Conservation (phyloP, 1,140 invertebrate species). For the Solen grandis region DNA sequence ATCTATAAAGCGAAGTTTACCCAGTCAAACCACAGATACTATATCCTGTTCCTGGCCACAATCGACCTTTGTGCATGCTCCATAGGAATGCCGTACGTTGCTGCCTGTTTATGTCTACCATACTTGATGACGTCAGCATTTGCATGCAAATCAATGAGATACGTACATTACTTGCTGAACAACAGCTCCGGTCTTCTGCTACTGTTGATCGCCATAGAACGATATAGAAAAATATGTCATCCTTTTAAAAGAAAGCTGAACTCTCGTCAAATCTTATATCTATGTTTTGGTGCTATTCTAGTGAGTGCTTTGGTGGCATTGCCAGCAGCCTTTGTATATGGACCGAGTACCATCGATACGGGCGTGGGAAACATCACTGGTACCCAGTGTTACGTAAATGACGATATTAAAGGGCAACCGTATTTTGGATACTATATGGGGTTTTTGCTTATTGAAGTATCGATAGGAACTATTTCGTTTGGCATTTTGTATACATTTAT, state of each 20-base stretch:
- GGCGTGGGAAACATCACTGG: slow-evolving; percentile 36
- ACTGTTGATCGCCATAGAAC: slow-evolving; percentile 35
- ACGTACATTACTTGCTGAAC: slow-evolving; percentile 40
- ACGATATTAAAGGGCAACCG: neutral
- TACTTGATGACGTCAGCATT: slow-evolving; percentile 42
- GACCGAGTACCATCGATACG: slow-evolving; percentile 22
- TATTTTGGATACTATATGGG: slow-evolving; percentile 19
- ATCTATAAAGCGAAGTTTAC: slow-evolving; percentile 43
- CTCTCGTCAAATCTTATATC: slow-evolving; percentile 9
- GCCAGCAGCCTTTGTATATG: slow-evolving; percentile 23
- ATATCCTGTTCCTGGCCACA: slow-evolving; percentile 40
- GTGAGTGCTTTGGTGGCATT: slow-evolving; percentile 11
- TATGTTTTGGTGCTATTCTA: slow-evolving; percentile 28
- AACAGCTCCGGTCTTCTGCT: slow-evolving; percentile 41
- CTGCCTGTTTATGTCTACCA: slow-evolving; percentile 32
- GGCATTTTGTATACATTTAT: slow-evolving; percentile 36
- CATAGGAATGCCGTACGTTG: slow-evolving; percentile 33
- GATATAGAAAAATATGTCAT: slow-evolving; percentile 45
- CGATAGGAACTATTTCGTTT: neutral
- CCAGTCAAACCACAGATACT: slow-evolving; percentile 39
- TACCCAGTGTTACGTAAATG: slow-evolving; percentile 23
- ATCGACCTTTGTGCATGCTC: slow-evolving; percentile 34
- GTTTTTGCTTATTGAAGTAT: slow-evolving; percentile 16
- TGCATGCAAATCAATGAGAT: slow-evolving; percentile 39
- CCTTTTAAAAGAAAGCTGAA: slow-evolving; percentile 45